Base-by-base conservation (phyloP, 2,113 vertebrate species). In the Pituophis catenifer region DNA sequence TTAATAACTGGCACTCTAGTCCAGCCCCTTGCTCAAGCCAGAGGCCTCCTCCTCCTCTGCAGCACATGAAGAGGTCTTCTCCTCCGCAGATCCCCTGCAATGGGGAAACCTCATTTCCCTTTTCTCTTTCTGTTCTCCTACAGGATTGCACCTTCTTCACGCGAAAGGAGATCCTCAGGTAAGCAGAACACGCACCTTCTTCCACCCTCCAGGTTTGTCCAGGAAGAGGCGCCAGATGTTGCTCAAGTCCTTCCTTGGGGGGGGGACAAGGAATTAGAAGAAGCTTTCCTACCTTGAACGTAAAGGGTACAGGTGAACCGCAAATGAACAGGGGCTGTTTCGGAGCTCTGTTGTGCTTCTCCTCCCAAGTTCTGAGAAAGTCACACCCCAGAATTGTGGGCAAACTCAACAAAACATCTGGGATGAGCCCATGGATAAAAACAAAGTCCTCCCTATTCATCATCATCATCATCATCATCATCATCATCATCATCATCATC, bases 141-240 rank as follows among this genome's bases (percentile, higher is more conserved):
- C 98, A 99, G 99, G 99, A 99, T 94, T 99, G 99, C 93, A 99
- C 99, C 0, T 99, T 99, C 97, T 99, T 99, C 97, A 99, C 99
- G 65, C 98, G 99, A 86, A 99, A 99, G 96, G 99, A 99, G 98
- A 99, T 99, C 94, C 98, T 99, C 96, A 98, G 99, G 99, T 99
- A 97, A 99, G 99, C 97, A 87, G 92, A 91, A 10, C 4, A 1
- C 97, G 57, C 2, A 1, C 62, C 90, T 90, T 90, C 92, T 15
- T 1, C 52, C 12, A 29, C 24, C 48, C 65, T 93, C 0, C 0
- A 92, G 8, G 52, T 91, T 81, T 0, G 0, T 50, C 1, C 92
- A 19, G 88, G 93, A 90, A 6, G 12, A 23, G 29, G 62, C 12
- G 5, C 26, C 86, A 23, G 86, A 38, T 87, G 0, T 33, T 19